Conservation (phyloP, 2,797 vertebrate species). For the Sphenodon punctatus region DNA sequence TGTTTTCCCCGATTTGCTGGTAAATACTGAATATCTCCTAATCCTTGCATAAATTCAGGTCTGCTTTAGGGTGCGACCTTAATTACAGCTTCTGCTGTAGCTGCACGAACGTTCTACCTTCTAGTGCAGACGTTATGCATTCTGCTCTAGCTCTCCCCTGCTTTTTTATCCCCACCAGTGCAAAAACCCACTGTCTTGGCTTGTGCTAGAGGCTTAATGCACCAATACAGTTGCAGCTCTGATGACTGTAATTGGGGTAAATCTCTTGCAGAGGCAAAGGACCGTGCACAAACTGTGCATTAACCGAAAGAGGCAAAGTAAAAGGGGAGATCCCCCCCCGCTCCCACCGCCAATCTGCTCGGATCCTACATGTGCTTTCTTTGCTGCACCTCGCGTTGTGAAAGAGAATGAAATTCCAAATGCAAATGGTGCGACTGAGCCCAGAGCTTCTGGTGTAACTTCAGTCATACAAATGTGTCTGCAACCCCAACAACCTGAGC, state of each 20-base stretch:
- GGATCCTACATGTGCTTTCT: neutral
- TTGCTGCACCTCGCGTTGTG: neutral
- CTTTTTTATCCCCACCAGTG: no score
- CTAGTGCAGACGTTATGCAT: neutral
- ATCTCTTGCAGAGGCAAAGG: neutral
- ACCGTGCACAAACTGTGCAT: no score
- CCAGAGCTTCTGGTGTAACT: no score
- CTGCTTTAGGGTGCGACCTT: accelerated
- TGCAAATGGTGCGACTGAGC: neutral
- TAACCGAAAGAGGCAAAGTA: no score
- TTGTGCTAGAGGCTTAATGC: accelerated
- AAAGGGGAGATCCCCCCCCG: no score
- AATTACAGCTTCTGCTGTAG: accelerated
- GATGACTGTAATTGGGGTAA: neutral
- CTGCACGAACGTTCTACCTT: neutral
- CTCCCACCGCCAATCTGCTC: no score
- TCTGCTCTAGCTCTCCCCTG: no score
- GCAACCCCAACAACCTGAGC: no score
- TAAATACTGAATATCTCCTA: accelerated
- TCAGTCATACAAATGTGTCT: no score
- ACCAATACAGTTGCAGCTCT: accelerated
- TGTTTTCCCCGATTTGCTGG: no score
- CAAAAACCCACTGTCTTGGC: neutral
- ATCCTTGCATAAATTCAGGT: neutral
- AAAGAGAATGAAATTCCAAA: neutral